These are phyloP conservation scores for Rhynchotus rufescens DNA, from an alignment of 2,797 vertebrate genomes.

Conservation along the genomic window DNA sequence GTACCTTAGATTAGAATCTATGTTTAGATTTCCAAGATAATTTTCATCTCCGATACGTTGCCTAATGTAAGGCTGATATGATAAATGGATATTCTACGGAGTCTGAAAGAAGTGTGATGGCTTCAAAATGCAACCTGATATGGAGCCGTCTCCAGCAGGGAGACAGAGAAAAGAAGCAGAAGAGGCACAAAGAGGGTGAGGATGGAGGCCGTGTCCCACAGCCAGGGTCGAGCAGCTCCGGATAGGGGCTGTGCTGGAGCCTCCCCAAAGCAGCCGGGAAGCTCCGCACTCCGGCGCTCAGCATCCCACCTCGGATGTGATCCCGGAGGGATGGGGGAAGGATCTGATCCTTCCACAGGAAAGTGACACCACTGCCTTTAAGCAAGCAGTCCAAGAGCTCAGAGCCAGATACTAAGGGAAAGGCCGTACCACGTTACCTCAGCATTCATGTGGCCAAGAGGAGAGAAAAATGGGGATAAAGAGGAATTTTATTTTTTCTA, in stretches of 20 bases:
- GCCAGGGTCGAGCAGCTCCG: not conserved
- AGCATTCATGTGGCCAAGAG: fast-evolving
- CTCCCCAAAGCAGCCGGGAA: not conserved
- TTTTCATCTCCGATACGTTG: slow-evolving; percentile 42
- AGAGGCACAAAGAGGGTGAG: not conserved
- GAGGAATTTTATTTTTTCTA: not conserved
- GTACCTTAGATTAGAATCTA: slow-evolving; percentile 72
- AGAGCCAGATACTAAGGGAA: not conserved
- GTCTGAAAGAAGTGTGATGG: not conserved
- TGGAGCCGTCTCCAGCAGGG: not conserved
- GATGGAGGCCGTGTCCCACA: not conserved
- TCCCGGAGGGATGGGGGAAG: not conserved
- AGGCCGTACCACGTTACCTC: not conserved
- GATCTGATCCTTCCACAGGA: not conserved
- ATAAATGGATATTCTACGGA: slow-evolving; percentile 23
- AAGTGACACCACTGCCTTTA: not conserved
- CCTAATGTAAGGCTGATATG: slow-evolving; percentile 42
- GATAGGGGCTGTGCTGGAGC: not conserved
- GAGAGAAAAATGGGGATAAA: not conserved
- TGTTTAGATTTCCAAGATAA: slow-evolving; percentile 71
- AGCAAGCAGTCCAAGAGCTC: fast-evolving
- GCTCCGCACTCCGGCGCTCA: fast-evolving
- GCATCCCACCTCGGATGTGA: fast-evolving
- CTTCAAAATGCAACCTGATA: not conserved
- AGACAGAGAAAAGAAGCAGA: slow-evolving; percentile 45